These are phyloP conservation scores for Diadema setosum DNA, from an alignment of 35 echinoderm and acorn worm genomes.

Conservation along the genomic window DNA sequence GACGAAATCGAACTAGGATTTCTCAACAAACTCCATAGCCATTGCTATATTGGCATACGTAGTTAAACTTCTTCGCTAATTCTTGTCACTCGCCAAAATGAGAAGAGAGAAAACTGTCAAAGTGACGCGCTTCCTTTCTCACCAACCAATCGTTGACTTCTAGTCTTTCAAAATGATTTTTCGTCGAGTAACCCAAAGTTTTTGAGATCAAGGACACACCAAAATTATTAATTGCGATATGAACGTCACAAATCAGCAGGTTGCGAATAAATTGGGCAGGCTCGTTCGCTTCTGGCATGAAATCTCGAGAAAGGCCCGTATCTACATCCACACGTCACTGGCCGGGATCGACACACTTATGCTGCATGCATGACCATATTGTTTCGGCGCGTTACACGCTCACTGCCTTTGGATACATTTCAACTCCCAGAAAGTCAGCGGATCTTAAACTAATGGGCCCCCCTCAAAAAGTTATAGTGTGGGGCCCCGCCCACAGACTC, in stretches of 20 bases:
- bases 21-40: no score
- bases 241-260: not conserved
- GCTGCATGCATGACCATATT: not conserved
- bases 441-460: not conserved
- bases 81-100: not conserved
- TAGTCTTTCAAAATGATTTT: not conserved
- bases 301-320: not conserved
- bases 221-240: not conserved
- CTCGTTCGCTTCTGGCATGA: not conserved
- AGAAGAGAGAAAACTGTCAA: not conserved
- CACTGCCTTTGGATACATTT: slow-evolving; percentile 17
- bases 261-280: slow-evolving; percentile 17
- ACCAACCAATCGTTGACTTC: not conserved
- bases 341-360: not conserved
- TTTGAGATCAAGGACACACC: not conserved
- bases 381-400: slow-evolving; percentile 8
- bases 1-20: no score
- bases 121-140: not conserved
- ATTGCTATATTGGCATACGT: no score
- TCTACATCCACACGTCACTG: not conserved
- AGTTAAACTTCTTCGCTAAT: no score
- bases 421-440: not conserved
- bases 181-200: not conserved
- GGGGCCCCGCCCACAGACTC: not conserved
- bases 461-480: not conserved